phyloP scores from a whole-genome alignment of 2,113 vertebrate species.

The Tetraodon nigroviridis region DNA sequence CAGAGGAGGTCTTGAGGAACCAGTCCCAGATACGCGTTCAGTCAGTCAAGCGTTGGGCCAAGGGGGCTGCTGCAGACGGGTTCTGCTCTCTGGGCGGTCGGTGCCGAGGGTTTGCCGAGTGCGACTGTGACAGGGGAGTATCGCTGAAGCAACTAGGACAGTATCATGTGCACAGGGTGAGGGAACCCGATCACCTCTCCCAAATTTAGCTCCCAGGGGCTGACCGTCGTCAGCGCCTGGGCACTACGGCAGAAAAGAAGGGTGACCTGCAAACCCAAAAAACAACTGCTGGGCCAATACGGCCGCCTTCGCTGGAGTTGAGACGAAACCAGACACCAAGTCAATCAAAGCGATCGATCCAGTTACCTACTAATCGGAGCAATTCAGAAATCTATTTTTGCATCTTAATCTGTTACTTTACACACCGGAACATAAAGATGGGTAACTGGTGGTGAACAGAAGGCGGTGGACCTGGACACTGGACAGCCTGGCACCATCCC shows the following conservation, averaged over 20 bases:
- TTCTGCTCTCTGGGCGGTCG: conserved; percentile 3
- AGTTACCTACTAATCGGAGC: too few relatives aligned
- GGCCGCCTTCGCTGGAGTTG: neutral
- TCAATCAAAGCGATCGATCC: too few relatives aligned
- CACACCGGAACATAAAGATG: too few relatives aligned
- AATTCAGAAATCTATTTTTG: too few relatives aligned
- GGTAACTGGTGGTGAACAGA: too few relatives aligned
- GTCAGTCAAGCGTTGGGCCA: conserved; percentile 1
- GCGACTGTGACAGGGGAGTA: conserved; percentile 51
- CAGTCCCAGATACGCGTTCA: conserved; percentile 14
- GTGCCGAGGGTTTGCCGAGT: conserved; percentile 22
- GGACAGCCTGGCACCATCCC: too few relatives aligned
- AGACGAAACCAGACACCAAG: too few relatives aligned
- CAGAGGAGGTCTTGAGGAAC: conserved; percentile 8
- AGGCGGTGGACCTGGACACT: too few relatives aligned
- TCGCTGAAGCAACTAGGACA: conserved; percentile 68
- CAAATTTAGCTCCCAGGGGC: conserved; percentile 77
- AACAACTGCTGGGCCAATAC: conserved; percentile 5
- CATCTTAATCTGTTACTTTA: too few relatives aligned
- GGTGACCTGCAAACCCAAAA: conserved; percentile 21
- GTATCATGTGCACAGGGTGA: conserved; percentile 68
- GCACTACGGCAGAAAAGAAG: conserved; percentile 20
- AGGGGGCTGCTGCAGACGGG: neutral
- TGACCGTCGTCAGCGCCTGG: conserved; percentile 59
- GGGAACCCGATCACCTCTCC: conserved; percentile 82